Base-by-base conservation (phyloP, 2,113 vertebrate species). In the Aptenodytes forsteri region DNA sequence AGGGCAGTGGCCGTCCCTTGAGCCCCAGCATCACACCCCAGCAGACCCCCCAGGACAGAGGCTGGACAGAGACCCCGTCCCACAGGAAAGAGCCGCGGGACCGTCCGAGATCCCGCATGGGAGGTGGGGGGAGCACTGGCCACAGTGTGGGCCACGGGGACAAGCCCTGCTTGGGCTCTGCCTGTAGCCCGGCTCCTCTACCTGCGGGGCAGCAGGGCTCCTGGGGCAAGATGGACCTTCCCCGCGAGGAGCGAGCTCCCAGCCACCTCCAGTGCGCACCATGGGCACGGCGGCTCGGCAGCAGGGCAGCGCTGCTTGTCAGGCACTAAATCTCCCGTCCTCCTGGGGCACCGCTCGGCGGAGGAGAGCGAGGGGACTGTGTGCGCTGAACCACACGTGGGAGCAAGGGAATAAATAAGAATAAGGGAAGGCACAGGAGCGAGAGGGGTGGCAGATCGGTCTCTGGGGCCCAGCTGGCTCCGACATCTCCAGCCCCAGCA, bases 91-190 rank as follows among this genome's bases (percentile, higher is more conserved):
- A 58, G 71, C 62, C 8, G 12, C 4, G 14, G 36, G 62, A 30
- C 8, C 0, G 0, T 46, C 34, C 0, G 1, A n/a, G 78, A 27
- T 44, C 79, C 67, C 2, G 0, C 27, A 50, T 3, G 6, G 52
- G 72, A 71, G 47, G 29, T 4, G 5, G 32, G 0, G 1, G 21
- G 25, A 44, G 56, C 7, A 13, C 6, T n/a, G 54, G 14, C 9
- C 3, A 3, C 2, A 3, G 75, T 6, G 7, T 7, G 22, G 66
- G 19, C 13, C 11, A 2, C 0, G 3, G 54, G 72, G 54, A n/a
- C 12, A 9, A 40, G 10, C 18, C 44, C 18, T 7, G 30, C 29
- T 32, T 1, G 0, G 49, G 23, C 18, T 30, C 27, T 19, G 47
- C 61, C 27, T 2, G 23, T 59, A 36, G 64, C 16, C 16, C 16